Base-by-base conservation (phyloP, 2,888 invertebrate genomes). In the Campoletis raptor region DNA sequence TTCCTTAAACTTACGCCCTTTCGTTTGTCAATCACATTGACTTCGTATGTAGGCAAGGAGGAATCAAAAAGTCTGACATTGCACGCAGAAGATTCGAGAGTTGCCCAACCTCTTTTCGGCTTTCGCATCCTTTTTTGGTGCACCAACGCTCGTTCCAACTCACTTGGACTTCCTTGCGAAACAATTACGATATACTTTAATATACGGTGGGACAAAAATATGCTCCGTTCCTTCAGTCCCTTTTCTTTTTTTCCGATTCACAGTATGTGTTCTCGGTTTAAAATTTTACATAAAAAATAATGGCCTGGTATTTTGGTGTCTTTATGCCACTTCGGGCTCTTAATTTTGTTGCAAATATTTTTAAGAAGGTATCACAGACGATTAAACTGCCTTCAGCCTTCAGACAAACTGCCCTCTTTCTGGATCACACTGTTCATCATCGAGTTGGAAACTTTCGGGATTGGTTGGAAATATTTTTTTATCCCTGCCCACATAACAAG, bases 101-200 rank as follows among this genome's bases (percentile, higher is more conserved):
- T 82, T 74, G 80, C 83, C 85, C 76, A 80, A 83, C 80, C 83
- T 85, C 85, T 72, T 83, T 82, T 80, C 74, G 78, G 69, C 73
- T 72, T 79, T 85, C 86, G 86, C 74, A 81, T 84, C 89, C 89
- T 88, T 89, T 89, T 89, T 89, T 87, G 89, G 89, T 81, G 80
- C 82, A 48, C 57, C 73, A 21, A 67, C 36, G 52, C 30, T 18
- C 80, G 48, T 12, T 36, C 57, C 48, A 67, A 18, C 77, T 77
- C 83, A 69, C 77, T 69, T 74, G 80, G 78, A 64, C 64, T 76
- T 67, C 72, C 57, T 88, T 86, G 83, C 86, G 78, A 86, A 85
- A 89, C 74, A 74, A 87, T 88, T 80, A 81, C 85, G 84, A 86
- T 81, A 69, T 69, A 24, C 70, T 64, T 72, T 77, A 72, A 48